Evolutionary conservation across 2,888 invertebrate species (phyloP).

Genomic region (Harpalus rufipes): DNA sequence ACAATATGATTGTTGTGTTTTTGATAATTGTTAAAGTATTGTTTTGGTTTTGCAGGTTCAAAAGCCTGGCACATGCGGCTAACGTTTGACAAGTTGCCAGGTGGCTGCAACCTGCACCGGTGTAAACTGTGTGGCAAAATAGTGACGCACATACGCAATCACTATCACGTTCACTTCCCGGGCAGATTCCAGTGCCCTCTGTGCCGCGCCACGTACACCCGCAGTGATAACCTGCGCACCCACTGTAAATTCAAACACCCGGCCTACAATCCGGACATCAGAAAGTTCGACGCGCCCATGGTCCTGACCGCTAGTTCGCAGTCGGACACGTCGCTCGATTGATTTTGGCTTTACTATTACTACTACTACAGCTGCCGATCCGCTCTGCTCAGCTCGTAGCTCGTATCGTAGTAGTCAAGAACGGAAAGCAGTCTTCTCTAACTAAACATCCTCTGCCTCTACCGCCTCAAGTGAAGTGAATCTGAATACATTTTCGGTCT

Average conservation of each 20-base stretch:
- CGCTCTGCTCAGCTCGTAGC: constrained; percentile 35
- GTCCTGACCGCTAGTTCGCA: constrained; percentile 68
- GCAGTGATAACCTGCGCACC: constrained; percentile 94
- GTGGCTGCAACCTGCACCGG: constrained; percentile 95
- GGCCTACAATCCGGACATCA: constrained; percentile 90
- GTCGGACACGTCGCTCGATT: constrained; percentile 76
- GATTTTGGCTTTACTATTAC: constrained; percentile 76
- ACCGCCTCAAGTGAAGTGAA: constrained; percentile 54
- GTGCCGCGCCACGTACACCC: constrained; percentile 93
- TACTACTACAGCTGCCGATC: constrained; percentile 74
- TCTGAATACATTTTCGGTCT: constrained; percentile 62
- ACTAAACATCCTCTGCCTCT: constrained; percentile 35
- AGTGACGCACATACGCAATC: constrained; percentile 96
- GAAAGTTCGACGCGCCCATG: constrained; percentile 84
- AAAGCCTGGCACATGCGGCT: constrained; percentile 97
- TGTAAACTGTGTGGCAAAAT: constrained; percentile 97
- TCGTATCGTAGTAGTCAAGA: constrained; percentile 15
- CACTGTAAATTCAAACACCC: constrained; percentile 96
- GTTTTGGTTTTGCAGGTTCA: constrained; percentile 90
- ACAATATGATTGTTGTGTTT: constrained; percentile 29
- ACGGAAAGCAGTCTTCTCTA: constrained; percentile 3
- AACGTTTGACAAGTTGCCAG: constrained; percentile 95
- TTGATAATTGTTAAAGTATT: constrained; percentile 68
- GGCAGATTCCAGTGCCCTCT: constrained; percentile 95
- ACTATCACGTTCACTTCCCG: constrained; percentile 96